Base-by-base conservation (phyloP, 2,113 vertebrate genomes). In the Alces alces region DNA sequence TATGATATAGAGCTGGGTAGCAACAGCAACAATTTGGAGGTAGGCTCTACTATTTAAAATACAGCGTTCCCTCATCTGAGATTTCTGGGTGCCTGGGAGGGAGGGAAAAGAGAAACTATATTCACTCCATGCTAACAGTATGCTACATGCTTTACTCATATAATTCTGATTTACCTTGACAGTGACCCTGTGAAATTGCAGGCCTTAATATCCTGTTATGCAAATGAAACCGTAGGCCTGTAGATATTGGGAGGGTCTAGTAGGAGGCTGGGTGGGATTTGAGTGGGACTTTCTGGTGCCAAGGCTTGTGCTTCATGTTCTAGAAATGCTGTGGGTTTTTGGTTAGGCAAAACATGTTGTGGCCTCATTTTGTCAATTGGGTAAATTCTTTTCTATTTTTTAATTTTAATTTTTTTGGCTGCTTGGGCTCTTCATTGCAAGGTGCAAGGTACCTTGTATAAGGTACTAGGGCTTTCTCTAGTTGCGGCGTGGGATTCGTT, bases 1-100 rank as follows among this genome's bases (percentile, higher is more conserved):
- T 93, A 47, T 92, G 82, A 83, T 87, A 90, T 27, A 95, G 96
- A 28, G 55, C 83, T 23, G 66, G 80, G 86, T 57, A 88, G 60
- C 36, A 16, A 13, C 36, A n/a, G 39, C 86, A 47, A 45, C 58
- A 82, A 25, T 64, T 45, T 54, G 73, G 70, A 91, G 93, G 92
- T 93, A 66, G 80, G 86, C 82, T 19, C 19, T 17, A 5, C 66
- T 50, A 7, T 86, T 58, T 54, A 47, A 89, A 95, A 55, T 73
- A 6, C 4, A 1, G 3, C 5, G 5, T 57, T 30, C 66, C 60
- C 7, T 57, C 58, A 11, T 28, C 76, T 78, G 79, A 84, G 78
- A 60, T 55, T 47, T 79, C 54, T 55, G 13, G 50, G 66, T 85
- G 85, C 76, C 85, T 57, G 7, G 50, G 70, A 92, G 27, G 45